Conservation (phyloP, 2,113 vertebrate species). For the Bos taurus region ARS-UCD2.0 NC_037329.1:92932501-92933000, state of each 20-base stretch:
- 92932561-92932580: not conserved
- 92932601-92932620: not conserved
- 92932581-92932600: not conserved
- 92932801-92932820: not conserved
- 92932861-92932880: not conserved
- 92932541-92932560: not conserved
- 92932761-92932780: not conserved
- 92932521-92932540: not conserved
- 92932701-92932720: not conserved
- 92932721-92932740: not conserved
- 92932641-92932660: not conserved
- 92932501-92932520: not conserved
- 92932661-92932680: not conserved
- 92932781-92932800: not conserved
- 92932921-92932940: no score
- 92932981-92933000: no score
- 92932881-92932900: no score
- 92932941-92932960: no score
- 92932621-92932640: not conserved
- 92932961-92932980: no score
- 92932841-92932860: not conserved
- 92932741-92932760: not conserved
- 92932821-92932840: not conserved
- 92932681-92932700: not conserved
- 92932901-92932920: no score